These are phyloP conservation scores for Neodontobutis hainanensis DNA, from an alignment of 2,113 vertebrate species.

Conservation along the genomic window DNA sequence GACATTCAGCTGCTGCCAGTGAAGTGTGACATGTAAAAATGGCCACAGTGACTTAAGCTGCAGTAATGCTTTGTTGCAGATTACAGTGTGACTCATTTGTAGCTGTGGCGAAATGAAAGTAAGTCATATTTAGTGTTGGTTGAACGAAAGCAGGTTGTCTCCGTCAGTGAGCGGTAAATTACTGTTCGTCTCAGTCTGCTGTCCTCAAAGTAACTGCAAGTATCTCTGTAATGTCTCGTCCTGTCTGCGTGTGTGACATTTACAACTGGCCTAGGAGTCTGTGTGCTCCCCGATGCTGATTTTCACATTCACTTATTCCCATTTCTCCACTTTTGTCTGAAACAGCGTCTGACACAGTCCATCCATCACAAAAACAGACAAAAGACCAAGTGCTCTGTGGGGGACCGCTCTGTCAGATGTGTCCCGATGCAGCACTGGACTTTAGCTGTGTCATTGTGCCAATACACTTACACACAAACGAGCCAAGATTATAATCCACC, in stretches of 20 bases:
- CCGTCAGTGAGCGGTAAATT: conserved; percentile 22
- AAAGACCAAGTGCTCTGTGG: conserved; percentile 36
- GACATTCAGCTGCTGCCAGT: conserved; percentile 15
- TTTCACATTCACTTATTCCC: conserved; percentile 13
- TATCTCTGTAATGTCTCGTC: not conserved
- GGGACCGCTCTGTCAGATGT: conserved; percentile 48
- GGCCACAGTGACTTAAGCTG: conserved; percentile 22
- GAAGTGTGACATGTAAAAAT: conserved; percentile 19
- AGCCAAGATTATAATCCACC: conserved; percentile 35
- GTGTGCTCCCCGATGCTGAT: conserved; percentile 14
- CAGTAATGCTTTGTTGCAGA: conserved; percentile 50
- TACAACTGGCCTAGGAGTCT: not conserved
- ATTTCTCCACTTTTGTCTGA: conserved; percentile 6
- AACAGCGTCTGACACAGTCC: conserved; percentile 22
- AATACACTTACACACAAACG: conserved; percentile 16
- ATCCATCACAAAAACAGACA: conserved; percentile 49
- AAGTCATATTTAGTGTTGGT: conserved; percentile 54
- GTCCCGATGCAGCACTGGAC: conserved; percentile 35
- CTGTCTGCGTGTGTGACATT: not conserved
- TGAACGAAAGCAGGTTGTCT: conserved; percentile 38
- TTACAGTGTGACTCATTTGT: conserved; percentile 57
- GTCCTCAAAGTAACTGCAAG: not conserved
- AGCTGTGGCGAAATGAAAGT: conserved; percentile 51
- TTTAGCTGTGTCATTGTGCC: conserved; percentile 34
- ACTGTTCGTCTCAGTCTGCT: conserved; percentile 10